Percentiles rank a stretch among this genome's conserved stretches.
Conservation (phyloP, 2,888 invertebrate species). For the Hypomecis atomaria region DNA sequence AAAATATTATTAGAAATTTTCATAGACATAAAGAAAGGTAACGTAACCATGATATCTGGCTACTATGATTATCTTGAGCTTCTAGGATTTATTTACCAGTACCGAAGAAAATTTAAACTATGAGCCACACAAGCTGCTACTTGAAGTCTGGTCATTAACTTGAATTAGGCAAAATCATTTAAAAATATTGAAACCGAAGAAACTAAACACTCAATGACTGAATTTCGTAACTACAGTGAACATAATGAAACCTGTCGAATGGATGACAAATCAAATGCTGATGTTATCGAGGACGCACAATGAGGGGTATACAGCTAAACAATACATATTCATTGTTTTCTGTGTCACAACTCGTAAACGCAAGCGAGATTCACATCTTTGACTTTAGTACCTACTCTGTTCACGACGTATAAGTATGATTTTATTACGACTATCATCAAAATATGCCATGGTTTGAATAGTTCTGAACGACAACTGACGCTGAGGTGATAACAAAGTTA, state of each 20-base stretch:
- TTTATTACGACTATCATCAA: too few species aligned
- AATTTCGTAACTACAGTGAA: conserved; percentile 19
- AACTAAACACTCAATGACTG: background rate
- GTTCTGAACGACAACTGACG: too few species aligned
- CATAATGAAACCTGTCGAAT: conserved; percentile 35
- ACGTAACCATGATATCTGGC: too few species aligned
- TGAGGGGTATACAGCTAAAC: conserved; percentile 42
- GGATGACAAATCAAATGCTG: conserved; percentile 51
- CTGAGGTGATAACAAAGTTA: too few species aligned
- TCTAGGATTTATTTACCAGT: too few species aligned
- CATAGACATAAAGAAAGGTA: background rate
- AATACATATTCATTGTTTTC: conserved; percentile 52
- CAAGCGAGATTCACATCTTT: background rate
- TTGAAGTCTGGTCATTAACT: too few species aligned
- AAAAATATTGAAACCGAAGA: background rate
- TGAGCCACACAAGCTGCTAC: too few species aligned
- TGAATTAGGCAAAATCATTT: too few species aligned
- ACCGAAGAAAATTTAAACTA: too few species aligned
- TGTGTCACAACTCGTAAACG: conserved; percentile 33
- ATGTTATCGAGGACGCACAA: conserved; percentile 49
- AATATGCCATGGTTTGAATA: too few species aligned
- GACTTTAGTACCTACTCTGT: background rate
- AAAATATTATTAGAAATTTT: background rate
- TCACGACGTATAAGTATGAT: too few species aligned
- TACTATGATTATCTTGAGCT: too few species aligned